Conservation (phyloP, 2,888 invertebrate genomes). For the Polietes domitor region DNA sequence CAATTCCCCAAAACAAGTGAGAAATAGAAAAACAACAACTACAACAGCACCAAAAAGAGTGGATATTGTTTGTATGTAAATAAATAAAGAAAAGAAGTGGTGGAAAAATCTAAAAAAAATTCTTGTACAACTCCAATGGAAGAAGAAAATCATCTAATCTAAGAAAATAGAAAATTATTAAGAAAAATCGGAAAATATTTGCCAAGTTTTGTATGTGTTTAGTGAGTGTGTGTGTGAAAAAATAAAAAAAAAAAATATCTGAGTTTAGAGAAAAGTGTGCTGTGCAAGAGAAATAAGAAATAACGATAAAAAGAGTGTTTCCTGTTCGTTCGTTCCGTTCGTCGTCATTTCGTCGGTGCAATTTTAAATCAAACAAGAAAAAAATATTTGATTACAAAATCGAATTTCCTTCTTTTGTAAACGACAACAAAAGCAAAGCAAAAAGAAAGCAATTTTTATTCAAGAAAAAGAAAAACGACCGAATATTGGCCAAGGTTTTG, state of each 20-base stretch:
- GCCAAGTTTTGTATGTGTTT: too few species aligned
- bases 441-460: neutral
- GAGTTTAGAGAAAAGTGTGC: neutral
- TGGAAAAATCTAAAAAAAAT: conserved; percentile 17
- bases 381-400: conserved; percentile 42
- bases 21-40: conserved; percentile 46
- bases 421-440: neutral
- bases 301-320: conserved; percentile 10
- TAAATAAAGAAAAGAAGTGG: conserved; percentile 32
- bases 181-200: neutral
- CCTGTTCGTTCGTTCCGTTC: neutral
- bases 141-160: conserved; percentile 8
- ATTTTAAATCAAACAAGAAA: conserved; percentile 10
- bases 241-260: too few species aligned
- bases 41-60: neutral
- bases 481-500: conserved; percentile 61
- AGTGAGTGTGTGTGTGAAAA: neutral
- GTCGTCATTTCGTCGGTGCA: neutral
- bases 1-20: conserved; percentile 62
- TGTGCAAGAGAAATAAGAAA: neutral
- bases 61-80: neutral
- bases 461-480: conserved; percentile 17
- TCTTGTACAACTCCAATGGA: conserved; percentile 6
- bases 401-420: neutral
- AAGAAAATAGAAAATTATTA: neutral